Percentiles rank a stretch among this genome's conserved stretches.
Conservation (phyloP, 2,888 invertebrate species). For the Acanthococcus lagerstroemiae region DNA sequence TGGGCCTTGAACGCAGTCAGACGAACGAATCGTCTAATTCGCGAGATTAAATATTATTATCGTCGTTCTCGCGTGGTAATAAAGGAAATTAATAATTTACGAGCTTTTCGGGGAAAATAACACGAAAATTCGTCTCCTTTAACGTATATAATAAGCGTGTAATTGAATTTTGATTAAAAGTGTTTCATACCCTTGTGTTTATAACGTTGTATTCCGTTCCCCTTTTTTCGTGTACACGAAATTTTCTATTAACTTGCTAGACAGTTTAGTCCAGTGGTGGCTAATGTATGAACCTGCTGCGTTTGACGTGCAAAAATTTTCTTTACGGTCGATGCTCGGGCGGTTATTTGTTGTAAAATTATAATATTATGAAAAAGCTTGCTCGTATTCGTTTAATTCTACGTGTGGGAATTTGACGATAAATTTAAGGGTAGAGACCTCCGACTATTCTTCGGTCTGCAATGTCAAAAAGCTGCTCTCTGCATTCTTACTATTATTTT, state of each 20-base stretch:
- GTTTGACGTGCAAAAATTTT: not conserved
- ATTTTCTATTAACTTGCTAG: not conserved
- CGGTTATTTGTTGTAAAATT: not conserved
- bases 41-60: slow-evolving; percentile 20
- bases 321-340: not conserved
- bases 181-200: slow-evolving; percentile 13
- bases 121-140: slow-evolving; percentile 3
- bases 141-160: slow-evolving; percentile 24
- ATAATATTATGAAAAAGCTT: not conserved
- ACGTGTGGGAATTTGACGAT: too few relatives aligned
- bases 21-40: too few relatives aligned
- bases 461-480: not conserved
- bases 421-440: too few relatives aligned
- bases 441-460: not conserved
- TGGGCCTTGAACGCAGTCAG: too few relatives aligned
- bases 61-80: slow-evolving; percentile 1
- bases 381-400: too few relatives aligned
- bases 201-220: too few relatives aligned
- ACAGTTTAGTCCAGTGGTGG: not conserved
- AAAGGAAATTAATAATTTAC: slow-evolving; percentile 24
- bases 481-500: not conserved
- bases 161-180: slow-evolving; percentile 25
- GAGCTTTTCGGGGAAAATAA: slow-evolving; percentile 18
- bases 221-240: not conserved
- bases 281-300: not conserved